These are phyloP conservation scores for Forbesichthys agassizii DNA, from an alignment of 2,113 vertebrate genomes.

Conservation along the genomic window DNA sequence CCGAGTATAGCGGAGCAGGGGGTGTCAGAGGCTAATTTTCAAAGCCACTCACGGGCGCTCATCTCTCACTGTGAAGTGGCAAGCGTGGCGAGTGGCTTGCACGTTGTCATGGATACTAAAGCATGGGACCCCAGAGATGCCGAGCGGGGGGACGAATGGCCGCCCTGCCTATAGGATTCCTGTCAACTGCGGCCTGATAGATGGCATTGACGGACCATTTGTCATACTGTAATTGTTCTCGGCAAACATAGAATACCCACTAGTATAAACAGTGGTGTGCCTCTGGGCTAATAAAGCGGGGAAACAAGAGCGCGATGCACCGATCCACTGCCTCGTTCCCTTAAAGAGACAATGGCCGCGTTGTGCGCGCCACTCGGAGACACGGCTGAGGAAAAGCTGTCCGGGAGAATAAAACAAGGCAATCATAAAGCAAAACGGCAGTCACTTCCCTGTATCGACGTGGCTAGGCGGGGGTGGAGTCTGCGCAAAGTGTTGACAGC, in stretches of 20 bases:
- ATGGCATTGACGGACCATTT: constrained; percentile 99
- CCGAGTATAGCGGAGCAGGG: constrained; percentile 47
- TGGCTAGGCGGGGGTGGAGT: constrained; percentile 64
- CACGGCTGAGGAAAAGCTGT: constrained; percentile 59
- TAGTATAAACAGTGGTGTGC: constrained; percentile 95
- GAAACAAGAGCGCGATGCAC: constrained; percentile 87
- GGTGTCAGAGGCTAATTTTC: constrained; percentile 82
- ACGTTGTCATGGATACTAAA: constrained; percentile 94
- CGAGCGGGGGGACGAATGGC: constrained; percentile 90
- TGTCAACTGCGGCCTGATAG: constrained; percentile 94
- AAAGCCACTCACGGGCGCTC: constrained; percentile 72
- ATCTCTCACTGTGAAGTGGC: constrained; percentile 82
- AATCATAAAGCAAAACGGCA: constrained; percentile 77
- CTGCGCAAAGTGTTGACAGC: constrained; percentile 72
- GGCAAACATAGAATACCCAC: constrained; percentile 97
- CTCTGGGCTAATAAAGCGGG: constrained; percentile 94
- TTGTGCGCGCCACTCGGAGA: constrained; percentile 60
- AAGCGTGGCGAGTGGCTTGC: constrained; percentile 81
- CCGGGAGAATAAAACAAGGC: constrained; percentile 72
- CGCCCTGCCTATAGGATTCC: constrained; percentile 96
- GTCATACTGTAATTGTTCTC: constrained; percentile 99
- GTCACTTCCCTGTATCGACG: constrained; percentile 78
- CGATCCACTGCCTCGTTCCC: constrained; percentile 86
- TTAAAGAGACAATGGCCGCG: constrained; percentile 87
- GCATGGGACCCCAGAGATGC: constrained; percentile 93